phyloP scores from a whole-genome alignment of 2,113 vertebrate species.

The Holacanthus passer region DNA sequence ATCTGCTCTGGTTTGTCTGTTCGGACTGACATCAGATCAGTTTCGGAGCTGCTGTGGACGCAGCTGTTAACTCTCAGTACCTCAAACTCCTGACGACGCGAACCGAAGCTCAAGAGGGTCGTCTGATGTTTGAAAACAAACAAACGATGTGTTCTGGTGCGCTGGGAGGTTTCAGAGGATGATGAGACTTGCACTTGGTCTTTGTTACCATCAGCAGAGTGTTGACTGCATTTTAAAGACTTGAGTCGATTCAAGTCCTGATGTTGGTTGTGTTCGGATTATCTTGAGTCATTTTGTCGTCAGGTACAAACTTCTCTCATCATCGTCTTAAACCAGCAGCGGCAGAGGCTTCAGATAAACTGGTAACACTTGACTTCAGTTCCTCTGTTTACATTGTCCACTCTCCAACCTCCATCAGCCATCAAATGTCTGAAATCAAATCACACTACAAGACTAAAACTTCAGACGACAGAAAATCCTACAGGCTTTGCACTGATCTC shows the following conservation, averaged over 20 bases:
- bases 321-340: slow-evolving; percentile 1
- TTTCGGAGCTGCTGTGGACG: slow-evolving; percentile 18
- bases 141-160: slow-evolving; percentile 28
- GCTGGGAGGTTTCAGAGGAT: slow-evolving; percentile 19
- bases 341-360: slow-evolving; percentile 41
- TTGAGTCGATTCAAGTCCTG: background rate
- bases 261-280: background rate
- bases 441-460: slow-evolving; percentile 38
- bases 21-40: background rate
- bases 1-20: background rate
- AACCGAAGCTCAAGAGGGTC: background rate
- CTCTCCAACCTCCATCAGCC: slow-evolving; percentile 41
- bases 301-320: background rate
- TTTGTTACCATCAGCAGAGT: background rate
- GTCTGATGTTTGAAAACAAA: slow-evolving; percentile 15
- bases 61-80: slow-evolving; percentile 45
- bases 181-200: background rate
- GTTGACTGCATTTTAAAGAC: background rate
- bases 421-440: slow-evolving; percentile 21
- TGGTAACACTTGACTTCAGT: slow-evolving; percentile 68
- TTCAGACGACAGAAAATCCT: too few relatives aligned
- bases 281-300: background rate
- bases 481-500: background rate
- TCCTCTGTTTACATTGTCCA: slow-evolving; percentile 32
- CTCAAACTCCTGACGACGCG: slow-evolving; percentile 20